Evolutionary conservation across 2,888 invertebrate species (phyloP).

Genomic region (Scaptomyza reducta): DNA sequence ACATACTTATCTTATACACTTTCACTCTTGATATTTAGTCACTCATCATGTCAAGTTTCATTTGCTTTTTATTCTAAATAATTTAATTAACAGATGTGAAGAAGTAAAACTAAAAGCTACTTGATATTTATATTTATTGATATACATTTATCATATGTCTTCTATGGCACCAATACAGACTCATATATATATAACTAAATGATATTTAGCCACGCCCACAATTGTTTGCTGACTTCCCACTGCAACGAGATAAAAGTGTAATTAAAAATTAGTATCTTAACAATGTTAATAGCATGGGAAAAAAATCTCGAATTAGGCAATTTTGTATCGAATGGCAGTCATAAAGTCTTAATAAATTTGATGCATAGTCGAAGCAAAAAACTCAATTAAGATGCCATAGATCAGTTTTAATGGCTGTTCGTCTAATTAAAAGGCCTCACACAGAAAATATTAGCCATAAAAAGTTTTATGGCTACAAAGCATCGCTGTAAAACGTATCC

Average conservation of each 20-base stretch:
- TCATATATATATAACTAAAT: conserved; percentile 14
- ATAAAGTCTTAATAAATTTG: conserved; percentile 52
- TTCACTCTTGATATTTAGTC: background rate
- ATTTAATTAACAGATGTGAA: background rate
- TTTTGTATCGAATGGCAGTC: conserved; percentile 19
- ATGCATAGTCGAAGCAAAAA: conserved; percentile 15
- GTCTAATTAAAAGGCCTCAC: conserved; percentile 65
- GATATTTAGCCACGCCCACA: conserved; percentile 11
- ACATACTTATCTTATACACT: background rate
- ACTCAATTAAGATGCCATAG: conserved; percentile 59
- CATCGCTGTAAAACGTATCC: conserved; percentile 52
- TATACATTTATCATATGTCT: conserved; percentile 39
- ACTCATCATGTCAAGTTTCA: background rate
- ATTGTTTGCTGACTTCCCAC: conserved; percentile 17
- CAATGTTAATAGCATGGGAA: conserved; percentile 2
- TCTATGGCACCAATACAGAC: conserved; percentile 69
- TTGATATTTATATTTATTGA: conserved; percentile 23
- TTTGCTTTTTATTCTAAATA: background rate
- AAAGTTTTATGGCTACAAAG: conserved; percentile 57
- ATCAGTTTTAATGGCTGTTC: conserved; percentile 59
- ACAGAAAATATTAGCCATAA: conserved; percentile 54
- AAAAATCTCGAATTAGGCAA: conserved; percentile 14
- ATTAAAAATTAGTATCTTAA: conserved; percentile 13
- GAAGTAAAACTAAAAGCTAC: background rate
- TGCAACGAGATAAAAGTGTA: conserved; percentile 50